phyloP scores from a whole-genome alignment of 2,797 vertebrate species.

The Cephalopachus bancanus region DNA sequence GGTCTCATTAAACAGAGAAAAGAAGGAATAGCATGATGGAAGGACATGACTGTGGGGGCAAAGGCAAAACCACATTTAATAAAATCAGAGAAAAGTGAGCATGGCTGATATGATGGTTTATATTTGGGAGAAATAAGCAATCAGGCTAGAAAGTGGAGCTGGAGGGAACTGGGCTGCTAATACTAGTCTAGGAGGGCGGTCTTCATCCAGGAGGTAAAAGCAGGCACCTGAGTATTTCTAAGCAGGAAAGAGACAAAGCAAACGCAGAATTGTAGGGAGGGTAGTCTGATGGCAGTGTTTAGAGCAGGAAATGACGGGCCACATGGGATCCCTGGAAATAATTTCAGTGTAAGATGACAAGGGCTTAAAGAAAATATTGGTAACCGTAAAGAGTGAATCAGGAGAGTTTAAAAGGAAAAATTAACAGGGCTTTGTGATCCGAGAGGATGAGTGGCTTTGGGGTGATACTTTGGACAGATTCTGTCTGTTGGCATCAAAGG shows the following conservation, averaged over 20 bases:
- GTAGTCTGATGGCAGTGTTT: neutral
- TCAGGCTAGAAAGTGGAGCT: neutral
- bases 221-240: neutral
- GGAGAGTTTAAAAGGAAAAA: neutral
- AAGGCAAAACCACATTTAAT: neutral
- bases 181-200: fast-evolving
- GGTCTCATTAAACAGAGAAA: neutral
- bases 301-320: neutral
- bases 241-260: neutral
- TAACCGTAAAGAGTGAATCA: neutral
- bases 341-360: neutral
- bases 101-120: neutral
- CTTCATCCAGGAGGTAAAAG: neutral
- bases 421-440: neutral
- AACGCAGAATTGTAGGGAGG: neutral
- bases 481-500: neutral
- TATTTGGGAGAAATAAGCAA: neutral
- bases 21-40: neutral
- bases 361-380: neutral
- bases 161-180: neutral
- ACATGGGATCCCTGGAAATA: neutral
- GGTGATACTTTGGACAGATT: neutral
- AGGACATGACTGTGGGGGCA: neutral
- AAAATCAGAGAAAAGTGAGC: neutral
- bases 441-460: neutral